Evolutionary conservation across 1,140 invertebrate genomes (phyloP), one percentile per base, ranked within the genome.

Genomic region (Ylistrum balloti): DNA sequence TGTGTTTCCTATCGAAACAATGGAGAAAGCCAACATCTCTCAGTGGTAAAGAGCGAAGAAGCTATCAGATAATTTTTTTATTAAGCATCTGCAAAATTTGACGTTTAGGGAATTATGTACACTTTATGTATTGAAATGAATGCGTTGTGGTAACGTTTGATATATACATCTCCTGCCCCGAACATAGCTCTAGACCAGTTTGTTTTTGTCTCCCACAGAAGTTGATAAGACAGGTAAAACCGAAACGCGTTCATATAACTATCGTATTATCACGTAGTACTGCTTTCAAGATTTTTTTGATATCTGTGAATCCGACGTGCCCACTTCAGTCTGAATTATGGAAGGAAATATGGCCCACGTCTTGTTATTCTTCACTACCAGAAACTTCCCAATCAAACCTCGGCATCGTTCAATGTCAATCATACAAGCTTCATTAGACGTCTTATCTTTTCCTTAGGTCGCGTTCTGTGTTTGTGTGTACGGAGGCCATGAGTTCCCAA

Each of bases 71-170:
- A 13, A 45, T 45, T 13, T 45, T n/a, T 45, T 17, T 9, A 45
- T 74, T 74, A 74, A 74, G 56, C n/a, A 74, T 74, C 22, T 74
- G n/a, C 56, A 74, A 17, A 74, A 74, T 74, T 7, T 74, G 56
- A 9, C n/a, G 45, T n/a, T 74, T 74, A 28, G 56, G n/a, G 56
- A 74, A 74, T 28, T n/a, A 28, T 28, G 56, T 28, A 74, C 5
- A 74, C 28, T 74, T 74, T n/a, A 74, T 74, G 56, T 74, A 74
- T 74, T 74, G 56, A n/a, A 74, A 74, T 74, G n/a, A 22, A 74
- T 74, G 56, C 56, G n/a, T n/a, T n/a, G n/a, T 28, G 22, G 28
- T n/a, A 28, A 0, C 13, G 22, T 22, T 28, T 74, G 56, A 74
- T 74, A 28, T 74, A 74, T 38, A 38, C 35, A 38, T 5, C 0